These are phyloP conservation scores for Alectura lathami DNA, from an alignment of 2,113 vertebrate species.

Conservation along the genomic window DNA sequence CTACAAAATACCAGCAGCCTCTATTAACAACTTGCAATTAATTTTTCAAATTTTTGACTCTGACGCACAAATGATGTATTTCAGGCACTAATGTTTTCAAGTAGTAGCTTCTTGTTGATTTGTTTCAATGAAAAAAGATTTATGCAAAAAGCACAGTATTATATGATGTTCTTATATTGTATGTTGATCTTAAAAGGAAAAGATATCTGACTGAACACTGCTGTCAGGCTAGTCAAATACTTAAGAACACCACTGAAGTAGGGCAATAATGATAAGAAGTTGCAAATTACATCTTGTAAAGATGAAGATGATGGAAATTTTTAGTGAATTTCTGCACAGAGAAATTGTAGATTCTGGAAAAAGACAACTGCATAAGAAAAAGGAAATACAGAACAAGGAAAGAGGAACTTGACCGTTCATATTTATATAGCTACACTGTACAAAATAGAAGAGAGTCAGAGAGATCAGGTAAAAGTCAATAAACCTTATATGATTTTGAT, in stretches of 20 bases:
- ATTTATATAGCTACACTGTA: not conserved
- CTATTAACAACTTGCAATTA: rapidly evolving
- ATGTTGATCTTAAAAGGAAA: not conserved
- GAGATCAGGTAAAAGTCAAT: not conserved
- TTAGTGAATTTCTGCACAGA: not conserved
- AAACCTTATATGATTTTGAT: not conserved
- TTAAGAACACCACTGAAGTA: not conserved
- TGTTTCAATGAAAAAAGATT: not conserved
- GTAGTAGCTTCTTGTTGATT: not conserved
- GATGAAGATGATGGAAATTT: not conserved
- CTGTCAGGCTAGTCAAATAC: not conserved
- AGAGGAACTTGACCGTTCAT: not conserved
- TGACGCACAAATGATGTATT: not conserved
- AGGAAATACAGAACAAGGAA: not conserved
- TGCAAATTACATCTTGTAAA: not conserved
- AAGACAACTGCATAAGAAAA: not conserved
- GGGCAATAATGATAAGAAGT: not conserved
- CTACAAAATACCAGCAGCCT: not conserved
- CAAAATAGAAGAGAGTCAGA: not conserved
- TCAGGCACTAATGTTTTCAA: not conserved
- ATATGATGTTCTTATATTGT: too few relatives aligned
- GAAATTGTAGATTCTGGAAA: not conserved
- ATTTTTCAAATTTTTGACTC: not conserved
- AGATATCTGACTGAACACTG: not conserved
- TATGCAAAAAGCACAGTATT: not conserved